Conservation (phyloP, 2,113 vertebrate species). For the Eclectus roratus region DNA sequence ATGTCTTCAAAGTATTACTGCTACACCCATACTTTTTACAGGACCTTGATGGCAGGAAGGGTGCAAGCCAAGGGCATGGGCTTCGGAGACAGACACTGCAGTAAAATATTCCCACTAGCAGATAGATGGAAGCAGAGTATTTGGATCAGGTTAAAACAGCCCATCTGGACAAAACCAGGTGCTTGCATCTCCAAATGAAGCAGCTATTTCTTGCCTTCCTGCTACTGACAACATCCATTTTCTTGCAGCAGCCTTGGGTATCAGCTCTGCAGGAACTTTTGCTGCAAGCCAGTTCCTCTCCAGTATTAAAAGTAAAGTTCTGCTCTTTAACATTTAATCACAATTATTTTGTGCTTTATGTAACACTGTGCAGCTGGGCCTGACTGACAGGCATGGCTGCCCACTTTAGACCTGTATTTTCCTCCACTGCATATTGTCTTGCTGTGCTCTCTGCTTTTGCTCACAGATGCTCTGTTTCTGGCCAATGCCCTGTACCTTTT, state of each 20-base stretch:
- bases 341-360: neutral
- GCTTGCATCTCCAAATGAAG: neutral
- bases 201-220: slow-evolving; percentile 8
- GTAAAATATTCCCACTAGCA: neutral
- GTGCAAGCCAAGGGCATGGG: neutral
- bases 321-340: slow-evolving; percentile 24
- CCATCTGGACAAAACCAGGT: neutral
- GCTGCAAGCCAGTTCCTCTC: neutral
- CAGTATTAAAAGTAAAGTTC: neutral
- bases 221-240: neutral
- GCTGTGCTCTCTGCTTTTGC: neutral
- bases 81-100: neutral
- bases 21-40: neutral
- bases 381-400: neutral
- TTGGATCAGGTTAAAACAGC: neutral
- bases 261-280: neutral
- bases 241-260: neutral
- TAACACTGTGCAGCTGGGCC: neutral
- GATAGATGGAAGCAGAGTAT: neutral
- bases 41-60: neutral
- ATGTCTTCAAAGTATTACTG: neutral
- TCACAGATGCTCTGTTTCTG: neutral
- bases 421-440: neutral
- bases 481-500: neutral
- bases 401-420: neutral